Evolutionary conservation across 92 coral and sea anemone species (phyloP), one percentile per base, ranked within the genome.

Genomic region (Parazoanthus swiftii): DNA sequence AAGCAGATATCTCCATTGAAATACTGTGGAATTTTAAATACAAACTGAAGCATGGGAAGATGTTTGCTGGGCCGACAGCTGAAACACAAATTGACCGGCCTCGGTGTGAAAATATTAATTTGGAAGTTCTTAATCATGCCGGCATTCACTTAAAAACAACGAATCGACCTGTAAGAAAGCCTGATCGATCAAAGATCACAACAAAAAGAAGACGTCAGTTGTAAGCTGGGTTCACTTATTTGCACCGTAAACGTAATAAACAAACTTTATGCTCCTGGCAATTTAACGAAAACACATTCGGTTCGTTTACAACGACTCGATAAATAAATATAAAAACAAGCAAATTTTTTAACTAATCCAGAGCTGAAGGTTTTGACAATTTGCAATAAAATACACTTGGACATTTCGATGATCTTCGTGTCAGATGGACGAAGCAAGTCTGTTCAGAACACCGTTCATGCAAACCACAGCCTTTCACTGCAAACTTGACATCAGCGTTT

Each of bases 151-250:
- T 16, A 14, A 80, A 58, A 20, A 36, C 85, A 80, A 35, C 72
- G 26, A 13, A 33, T 35, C 16, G 3, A 48, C 66, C 21, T 26
- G 23, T 42, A 58, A 35, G 39, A 35, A 68, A n/a, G 65, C 35
- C 46, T 76, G 80, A 39, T 1, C 54, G 86, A 84, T 84, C 79
- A 84, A 84, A 84, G 87, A 84, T 84, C 87, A 84, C 59, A 80
- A 42, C 23, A 21, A 56, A 33, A 56, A 20, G 73, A 80, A 80
- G 37, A 58, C 48, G 35, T 29, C 23, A 16, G 26, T 2, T 3
- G 15, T 3, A 42, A 1, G 15, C 58, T 1, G 25, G 72, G 77
- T 73, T 77, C 20, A 33, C 18, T 16, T 29, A 6, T 42, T 26
- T 83, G 66, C 59, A 84, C 48, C 70, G 26, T 26, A 84, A 71